Base-by-base conservation (phyloP, 1,140 invertebrate species). In the Saccostrea echinata region DNA sequence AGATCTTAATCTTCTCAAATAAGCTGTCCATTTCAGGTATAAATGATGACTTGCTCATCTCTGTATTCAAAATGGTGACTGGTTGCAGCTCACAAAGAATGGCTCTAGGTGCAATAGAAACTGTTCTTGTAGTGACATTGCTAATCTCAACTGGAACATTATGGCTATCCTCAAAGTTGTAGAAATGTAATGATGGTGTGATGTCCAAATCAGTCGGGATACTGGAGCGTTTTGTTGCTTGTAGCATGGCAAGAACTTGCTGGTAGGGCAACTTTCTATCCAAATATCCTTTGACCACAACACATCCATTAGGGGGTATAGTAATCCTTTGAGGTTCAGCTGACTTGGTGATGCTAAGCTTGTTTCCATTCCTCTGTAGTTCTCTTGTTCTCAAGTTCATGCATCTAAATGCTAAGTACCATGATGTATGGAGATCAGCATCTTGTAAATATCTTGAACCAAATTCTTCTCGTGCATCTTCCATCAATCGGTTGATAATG, bases 381-480 rank as follows among this genome's bases (percentile, higher is more conserved):
- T 88, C 68, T 64, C 68, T 85, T 33, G 82, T 84, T 52, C 76
- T 33, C 12, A 88, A 55, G 3, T 24, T 55, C 24, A 88, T 43
- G 43, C 84, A 85, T 11, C 57, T n/a, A 35, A 84, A 83, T 43
- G 2, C 80, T 1, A 87, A 30, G 68, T 87, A 87, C 80, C 35
- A 87, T 11, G 86, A 81, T 64, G 81, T n/a, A n/a, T n/a, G n/a
- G n/a, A n/a, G n/a, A n/a, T n/a, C n/a, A n/a, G n/a, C n/a, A n/a
- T n/a, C n/a, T 68, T 88, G 86, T 9, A 88, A 51, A 80, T 30
- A 88, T 57, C 86, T 71, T 0, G 43, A 82, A 18, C 86, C 61
- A 55, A 76, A 83, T 35, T 84, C 30, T 21, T 84, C 53, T 3
- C 55, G n/a, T 0, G 53, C 11, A 24, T 55, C 6, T n/a, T 30